Conservation (phyloP, 2,888 invertebrate species). For the Hypomecis atomaria region DNA sequence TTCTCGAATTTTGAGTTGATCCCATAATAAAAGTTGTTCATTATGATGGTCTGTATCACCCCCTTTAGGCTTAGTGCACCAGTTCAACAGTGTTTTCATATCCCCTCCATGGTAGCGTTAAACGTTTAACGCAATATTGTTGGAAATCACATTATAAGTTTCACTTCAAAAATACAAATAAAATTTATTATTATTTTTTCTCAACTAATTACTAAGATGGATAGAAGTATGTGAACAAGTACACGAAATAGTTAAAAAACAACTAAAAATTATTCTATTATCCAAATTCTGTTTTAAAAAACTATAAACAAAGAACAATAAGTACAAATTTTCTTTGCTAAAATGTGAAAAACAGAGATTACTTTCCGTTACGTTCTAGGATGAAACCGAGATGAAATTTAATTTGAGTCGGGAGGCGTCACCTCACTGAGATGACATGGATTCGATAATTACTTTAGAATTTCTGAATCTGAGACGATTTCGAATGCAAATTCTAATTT, state of each 20-base stretch:
- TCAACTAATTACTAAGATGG: no score
- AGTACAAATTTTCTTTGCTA: background rate
- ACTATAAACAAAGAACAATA: background rate
- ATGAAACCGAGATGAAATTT: constrained; percentile 34
- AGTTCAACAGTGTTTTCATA: no score
- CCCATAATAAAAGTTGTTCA: no score
- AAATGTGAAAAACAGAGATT: constrained; percentile 10
- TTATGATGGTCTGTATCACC: no score
- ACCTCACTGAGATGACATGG: constrained; percentile 34
- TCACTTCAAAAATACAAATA: no score
- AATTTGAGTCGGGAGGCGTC: constrained; percentile 31
- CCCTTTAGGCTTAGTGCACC: no score
- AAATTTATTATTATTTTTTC: no score
- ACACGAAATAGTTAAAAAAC: background rate
- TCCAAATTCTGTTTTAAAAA: background rate
- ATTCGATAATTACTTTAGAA: constrained; percentile 39
- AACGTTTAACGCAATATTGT: no score
- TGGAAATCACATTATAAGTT: no score
- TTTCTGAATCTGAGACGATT: constrained; percentile 36
- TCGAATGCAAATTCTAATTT: constrained; percentile 42
- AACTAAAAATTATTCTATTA: no score
- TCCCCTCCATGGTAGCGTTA: no score
- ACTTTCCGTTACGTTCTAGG: constrained; percentile 13
- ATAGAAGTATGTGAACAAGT: background rate
- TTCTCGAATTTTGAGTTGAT: no score